These are phyloP conservation scores for Falco biarmicus DNA, from an alignment of 2,797 vertebrate genomes.

Conservation along the genomic window DNA sequence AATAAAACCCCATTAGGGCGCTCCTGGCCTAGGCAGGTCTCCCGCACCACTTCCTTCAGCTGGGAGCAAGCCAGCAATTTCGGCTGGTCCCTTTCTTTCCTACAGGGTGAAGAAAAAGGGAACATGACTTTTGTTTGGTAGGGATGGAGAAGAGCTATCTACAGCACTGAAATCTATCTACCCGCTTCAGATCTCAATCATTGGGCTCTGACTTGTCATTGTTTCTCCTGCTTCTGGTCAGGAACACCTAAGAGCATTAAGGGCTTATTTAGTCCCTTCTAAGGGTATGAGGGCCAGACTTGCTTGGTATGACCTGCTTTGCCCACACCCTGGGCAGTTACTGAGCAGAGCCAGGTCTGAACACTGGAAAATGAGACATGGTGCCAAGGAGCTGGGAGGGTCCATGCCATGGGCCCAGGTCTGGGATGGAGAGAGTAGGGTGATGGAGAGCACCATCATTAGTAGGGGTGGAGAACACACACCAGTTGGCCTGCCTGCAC, in stretches of 20 bases:
- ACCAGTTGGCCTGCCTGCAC: fast-evolving
- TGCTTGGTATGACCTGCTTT: neutral
- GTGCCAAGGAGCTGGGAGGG: neutral
- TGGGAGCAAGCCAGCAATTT: neutral
- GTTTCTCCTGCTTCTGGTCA: neutral
- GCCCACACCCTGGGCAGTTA: neutral
- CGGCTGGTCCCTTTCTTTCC: neutral
- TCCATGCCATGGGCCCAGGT: neutral
- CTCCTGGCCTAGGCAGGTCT: neutral
- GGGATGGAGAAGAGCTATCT: neutral
- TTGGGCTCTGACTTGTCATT: fast-evolving
- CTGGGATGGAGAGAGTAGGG: neutral
- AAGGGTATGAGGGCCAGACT: neutral
- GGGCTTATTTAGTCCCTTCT: neutral
- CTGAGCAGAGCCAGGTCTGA: neutral
- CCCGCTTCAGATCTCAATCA: neutral
- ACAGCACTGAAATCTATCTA: neutral
- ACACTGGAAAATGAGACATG: fast-evolving
- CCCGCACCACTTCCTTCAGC: neutral
- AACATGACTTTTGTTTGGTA: neutral
- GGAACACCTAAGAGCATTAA: neutral
- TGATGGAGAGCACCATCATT: neutral
- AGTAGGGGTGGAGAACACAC: neutral
- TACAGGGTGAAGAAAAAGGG: neutral
- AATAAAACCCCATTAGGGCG: neutral